Evolutionary conservation across 2,888 invertebrate genomes (phyloP).

Genomic region (Drosophila pseudotalamancana): DNA sequence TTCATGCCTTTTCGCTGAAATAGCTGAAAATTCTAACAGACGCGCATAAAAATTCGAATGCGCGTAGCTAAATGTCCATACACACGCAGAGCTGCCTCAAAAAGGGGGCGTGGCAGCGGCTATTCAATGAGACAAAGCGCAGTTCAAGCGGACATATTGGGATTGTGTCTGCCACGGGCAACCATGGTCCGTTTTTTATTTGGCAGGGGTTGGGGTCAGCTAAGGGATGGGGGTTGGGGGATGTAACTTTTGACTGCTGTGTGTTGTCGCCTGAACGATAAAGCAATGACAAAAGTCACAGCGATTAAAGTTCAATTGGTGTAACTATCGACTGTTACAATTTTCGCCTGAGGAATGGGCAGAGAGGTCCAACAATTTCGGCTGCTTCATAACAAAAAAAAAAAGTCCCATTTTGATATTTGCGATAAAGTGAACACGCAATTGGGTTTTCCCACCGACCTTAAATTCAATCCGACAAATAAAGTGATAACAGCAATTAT

Average conservation of each 20-base stretch:
- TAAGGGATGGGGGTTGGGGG: background rate
- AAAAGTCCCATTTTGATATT: background rate
- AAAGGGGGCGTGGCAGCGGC: slow-evolving; percentile 63
- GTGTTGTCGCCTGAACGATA: slow-evolving; percentile 75
- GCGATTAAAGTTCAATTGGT: slow-evolving; percentile 78
- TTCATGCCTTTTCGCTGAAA: slow-evolving; percentile 64
- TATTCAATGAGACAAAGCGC: slow-evolving; percentile 78
- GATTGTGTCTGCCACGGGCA: slow-evolving; percentile 20
- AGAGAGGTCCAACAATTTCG: too few relatives aligned
- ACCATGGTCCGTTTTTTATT: slow-evolving; percentile 29
- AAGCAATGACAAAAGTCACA: slow-evolving; percentile 77
- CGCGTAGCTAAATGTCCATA: slow-evolving; percentile 50
- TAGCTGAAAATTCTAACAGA: slow-evolving; percentile 59
- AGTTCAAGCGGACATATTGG: slow-evolving; percentile 23
- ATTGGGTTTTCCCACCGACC: background rate
- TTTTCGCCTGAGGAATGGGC: background rate
- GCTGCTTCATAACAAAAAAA: background rate
- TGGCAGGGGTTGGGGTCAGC: slow-evolving; percentile 27
- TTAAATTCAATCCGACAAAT: background rate
- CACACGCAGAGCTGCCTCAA: slow-evolving; percentile 19
- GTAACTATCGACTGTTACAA: slow-evolving; percentile 55
- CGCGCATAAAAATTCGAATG: slow-evolving; percentile 45
- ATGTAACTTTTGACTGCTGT: slow-evolving; percentile 20
- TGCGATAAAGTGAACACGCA: background rate
- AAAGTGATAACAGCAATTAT: background rate